These are phyloP conservation scores for Microcaecilia unicolor DNA, from an alignment of 2,797 vertebrate species.

Conservation along the genomic window DNA sequence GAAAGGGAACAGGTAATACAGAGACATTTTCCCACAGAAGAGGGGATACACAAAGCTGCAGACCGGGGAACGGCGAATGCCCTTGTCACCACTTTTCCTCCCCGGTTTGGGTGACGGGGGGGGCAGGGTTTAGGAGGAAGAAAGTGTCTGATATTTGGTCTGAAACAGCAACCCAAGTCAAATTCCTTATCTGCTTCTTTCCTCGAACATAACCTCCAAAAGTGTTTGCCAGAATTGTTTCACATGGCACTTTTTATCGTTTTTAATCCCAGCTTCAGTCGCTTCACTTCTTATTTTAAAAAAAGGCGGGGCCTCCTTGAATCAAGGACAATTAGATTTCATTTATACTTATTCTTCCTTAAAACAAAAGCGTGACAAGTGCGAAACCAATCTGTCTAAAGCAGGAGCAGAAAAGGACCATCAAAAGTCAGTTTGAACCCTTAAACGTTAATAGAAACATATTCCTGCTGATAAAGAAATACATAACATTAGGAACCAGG, in stretches of 20 bases:
- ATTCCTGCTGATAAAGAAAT: too few species aligned
- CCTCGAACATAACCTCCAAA: conserved; percentile 37
- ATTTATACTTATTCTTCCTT: conserved; percentile 20
- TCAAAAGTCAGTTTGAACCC: too few species aligned
- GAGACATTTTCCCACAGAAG: conserved; percentile 1
- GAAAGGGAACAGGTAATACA: neutral
- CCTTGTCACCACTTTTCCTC: too few species aligned
- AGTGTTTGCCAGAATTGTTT: conserved; percentile 36
- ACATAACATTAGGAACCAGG: too few species aligned
- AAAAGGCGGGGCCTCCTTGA: conserved; percentile 30
- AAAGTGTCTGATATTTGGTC: neutral
- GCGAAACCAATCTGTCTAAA: too few species aligned
- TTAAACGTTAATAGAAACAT: too few species aligned
- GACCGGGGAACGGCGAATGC: too few species aligned
- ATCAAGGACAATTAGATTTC: conserved; percentile 29
- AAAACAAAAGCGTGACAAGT: conserved; percentile 20
- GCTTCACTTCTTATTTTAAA: conserved; percentile 42
- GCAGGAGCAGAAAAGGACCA: too few species aligned
- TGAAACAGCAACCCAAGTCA: too few species aligned
- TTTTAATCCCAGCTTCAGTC: conserved; percentile 42
- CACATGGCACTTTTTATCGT: conserved; percentile 38
- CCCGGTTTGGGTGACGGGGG: neutral
- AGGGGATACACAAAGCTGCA: conserved; percentile 1
- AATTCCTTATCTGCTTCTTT: conserved; percentile 27
- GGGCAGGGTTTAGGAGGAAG: neutral